Conservation (phyloP, 2,113 vertebrate species). For the Synchiropus splendidus region DNA sequence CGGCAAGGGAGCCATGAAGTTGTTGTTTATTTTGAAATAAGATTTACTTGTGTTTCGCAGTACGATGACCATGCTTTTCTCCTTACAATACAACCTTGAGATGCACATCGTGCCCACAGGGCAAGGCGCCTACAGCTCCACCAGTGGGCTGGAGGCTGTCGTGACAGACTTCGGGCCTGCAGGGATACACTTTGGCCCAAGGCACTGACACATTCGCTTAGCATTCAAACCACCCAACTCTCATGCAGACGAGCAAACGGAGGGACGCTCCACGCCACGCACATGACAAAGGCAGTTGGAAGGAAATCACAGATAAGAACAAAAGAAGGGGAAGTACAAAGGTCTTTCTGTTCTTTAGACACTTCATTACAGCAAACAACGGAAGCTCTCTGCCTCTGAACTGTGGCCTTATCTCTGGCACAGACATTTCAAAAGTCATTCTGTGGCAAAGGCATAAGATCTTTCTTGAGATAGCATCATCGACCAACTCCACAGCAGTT, state of each 20-base stretch:
- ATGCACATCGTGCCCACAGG: too few species aligned
- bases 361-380: constrained; percentile 17
- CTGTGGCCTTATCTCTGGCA: too few species aligned
- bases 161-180: constrained; percentile 50
- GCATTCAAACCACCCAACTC: constrained; percentile 37
- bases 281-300: constrained; percentile 1
- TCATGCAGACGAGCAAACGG: background rate
- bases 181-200: constrained; percentile 41
- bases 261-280: constrained; percentile 9
- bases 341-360: constrained; percentile 25
- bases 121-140: constrained; percentile 42
- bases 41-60: too few species aligned
- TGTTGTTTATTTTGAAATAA: too few species aligned
- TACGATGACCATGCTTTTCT: too few species aligned
- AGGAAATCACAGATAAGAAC: background rate
- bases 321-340: constrained; percentile 1
- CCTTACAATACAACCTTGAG: too few species aligned
- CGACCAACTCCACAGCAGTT: too few species aligned
- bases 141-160: constrained; percentile 47
- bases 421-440: too few species aligned
- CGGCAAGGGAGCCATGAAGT: too few species aligned
- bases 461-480: too few species aligned
- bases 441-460: too few species aligned
- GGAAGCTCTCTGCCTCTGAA: too few species aligned
- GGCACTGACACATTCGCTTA: constrained; percentile 61